Evolutionary conservation across 2,797 vertebrate species (phyloP).

Genomic region (Phyllotis vaccarum): DNA sequence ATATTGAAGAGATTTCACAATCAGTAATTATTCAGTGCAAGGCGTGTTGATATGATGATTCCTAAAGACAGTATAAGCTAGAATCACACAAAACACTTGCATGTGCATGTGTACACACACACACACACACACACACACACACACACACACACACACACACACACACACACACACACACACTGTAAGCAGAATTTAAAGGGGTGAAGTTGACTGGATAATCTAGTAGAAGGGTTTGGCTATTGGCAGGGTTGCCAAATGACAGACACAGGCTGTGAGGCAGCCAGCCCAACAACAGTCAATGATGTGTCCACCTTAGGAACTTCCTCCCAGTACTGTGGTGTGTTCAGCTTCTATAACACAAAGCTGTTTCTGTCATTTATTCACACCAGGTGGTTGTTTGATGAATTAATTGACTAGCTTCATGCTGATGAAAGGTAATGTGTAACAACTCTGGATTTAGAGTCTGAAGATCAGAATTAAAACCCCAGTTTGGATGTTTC

Average conservation of each 20-base stretch:
- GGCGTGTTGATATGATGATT: background rate
- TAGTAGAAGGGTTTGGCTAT: background rate
- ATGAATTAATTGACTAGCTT: too few relatives aligned
- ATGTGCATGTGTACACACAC: background rate
- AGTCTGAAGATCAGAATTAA: background rate
- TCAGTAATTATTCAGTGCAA: background rate
- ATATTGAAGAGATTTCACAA: background rate
- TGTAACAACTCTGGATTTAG: background rate
- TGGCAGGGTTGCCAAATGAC: conserved; percentile 25
- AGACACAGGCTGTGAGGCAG: conserved; percentile 7
- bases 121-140: background rate
- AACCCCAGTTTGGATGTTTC: background rate
- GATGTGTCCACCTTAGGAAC: background rate
- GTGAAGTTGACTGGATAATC: background rate
- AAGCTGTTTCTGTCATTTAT: background rate
- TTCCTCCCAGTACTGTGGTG: conserved; percentile 14
- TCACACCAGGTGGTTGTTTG: conserved; percentile 31
- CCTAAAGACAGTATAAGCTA: background rate
- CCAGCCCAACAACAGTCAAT: background rate
- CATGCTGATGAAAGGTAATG: background rate
- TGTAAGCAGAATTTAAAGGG: background rate
- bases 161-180: background rate
- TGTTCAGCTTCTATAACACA: background rate
- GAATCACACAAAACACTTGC: background rate
- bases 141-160: background rate